Base-by-base conservation (phyloP, 2,797 vertebrate genomes). In the Cossypha polioptera region DNA sequence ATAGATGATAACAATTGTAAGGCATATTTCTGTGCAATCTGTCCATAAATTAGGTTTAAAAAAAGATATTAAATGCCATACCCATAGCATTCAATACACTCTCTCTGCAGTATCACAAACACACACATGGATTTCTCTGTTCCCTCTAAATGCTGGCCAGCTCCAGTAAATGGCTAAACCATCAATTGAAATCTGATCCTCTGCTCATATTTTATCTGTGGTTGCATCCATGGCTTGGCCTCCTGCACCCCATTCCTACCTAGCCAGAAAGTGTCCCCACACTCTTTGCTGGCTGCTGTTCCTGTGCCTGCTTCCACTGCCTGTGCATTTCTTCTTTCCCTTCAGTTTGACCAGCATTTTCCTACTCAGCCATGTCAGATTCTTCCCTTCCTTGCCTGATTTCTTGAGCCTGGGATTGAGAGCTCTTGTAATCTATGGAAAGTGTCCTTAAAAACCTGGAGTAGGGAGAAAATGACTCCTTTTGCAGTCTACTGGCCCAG, bases 1-100 rank as follows among this genome's bases (percentile, higher is more conserved):
- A 95, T 95, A 95, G 84, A 53, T 26, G 42, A 59, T 80, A 88
- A 91, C 11, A 96, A 91, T 80, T 87, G 40, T 80, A 68, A 93
- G 47, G 33, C 84, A 75, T 75, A 18, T 58, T 95, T 87, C 78
- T 77, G 21, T 78, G 50, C 72, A 94, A 83, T 91, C 84, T 92
- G 87, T 54, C 85, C 81, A 85, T 80, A 91, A 94, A 88, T 89
- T 77, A 79, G 12, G 50, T 91, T 55, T 28, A 1, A 18, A 9
- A 50, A 76, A 51, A 38, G 10, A 75, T 17, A 68, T 58, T 0
- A 85, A 29, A 89, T 83, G 6, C 78, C 62, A 81, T 61, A 68
- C 26, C 26, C 50, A 40, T 58, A 75, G 68, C 40, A 83, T 65
- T 57, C 45, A 51, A 22, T 38, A 21, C 16, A 15, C 25, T 47